A percentile compares a stretch with the other conserved stretches of the same genome.
Evolutionary conservation across 2,797 vertebrate species (phyloP).

Genomic region (Falco rusticolus): DNA sequence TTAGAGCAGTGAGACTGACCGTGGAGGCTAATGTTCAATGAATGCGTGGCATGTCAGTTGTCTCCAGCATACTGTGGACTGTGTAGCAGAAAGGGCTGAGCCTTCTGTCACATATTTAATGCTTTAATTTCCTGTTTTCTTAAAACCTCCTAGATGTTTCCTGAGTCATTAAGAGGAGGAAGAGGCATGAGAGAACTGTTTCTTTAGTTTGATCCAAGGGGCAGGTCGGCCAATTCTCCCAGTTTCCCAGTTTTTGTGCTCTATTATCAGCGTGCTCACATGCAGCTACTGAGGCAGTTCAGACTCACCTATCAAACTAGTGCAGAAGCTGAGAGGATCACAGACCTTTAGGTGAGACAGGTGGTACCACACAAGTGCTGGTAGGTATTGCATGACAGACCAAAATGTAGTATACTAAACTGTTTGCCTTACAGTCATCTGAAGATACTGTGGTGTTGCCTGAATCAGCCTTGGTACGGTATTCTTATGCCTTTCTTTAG

Average conservation of each 20-base stretch:
- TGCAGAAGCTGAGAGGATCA: background rate
- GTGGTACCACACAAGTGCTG: background rate
- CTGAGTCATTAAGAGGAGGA: background rate
- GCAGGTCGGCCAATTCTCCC: background rate
- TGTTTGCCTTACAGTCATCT: background rate
- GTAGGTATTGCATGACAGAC: background rate
- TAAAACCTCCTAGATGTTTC: background rate
- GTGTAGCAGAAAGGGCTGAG: background rate
- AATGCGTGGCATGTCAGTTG: accelerated
- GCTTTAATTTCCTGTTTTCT: background rate
- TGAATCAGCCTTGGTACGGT: background rate
- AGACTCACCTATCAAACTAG: too few relatives aligned
- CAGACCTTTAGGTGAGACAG: background rate
- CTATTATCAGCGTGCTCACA: background rate
- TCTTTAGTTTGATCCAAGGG: background rate
- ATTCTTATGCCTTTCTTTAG: background rate
- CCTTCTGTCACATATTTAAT: background rate
- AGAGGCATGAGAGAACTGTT: background rate
- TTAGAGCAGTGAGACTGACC: background rate
- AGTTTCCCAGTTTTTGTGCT: too few relatives aligned
- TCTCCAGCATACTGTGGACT: background rate
- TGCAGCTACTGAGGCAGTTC: background rate
- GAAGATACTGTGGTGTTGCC: background rate
- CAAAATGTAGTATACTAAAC: background rate
- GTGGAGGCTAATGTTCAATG: background rate